Evolutionary conservation across 1,140 invertebrate species (phyloP).

Genomic region (Drosophila ficusphila): DNA sequence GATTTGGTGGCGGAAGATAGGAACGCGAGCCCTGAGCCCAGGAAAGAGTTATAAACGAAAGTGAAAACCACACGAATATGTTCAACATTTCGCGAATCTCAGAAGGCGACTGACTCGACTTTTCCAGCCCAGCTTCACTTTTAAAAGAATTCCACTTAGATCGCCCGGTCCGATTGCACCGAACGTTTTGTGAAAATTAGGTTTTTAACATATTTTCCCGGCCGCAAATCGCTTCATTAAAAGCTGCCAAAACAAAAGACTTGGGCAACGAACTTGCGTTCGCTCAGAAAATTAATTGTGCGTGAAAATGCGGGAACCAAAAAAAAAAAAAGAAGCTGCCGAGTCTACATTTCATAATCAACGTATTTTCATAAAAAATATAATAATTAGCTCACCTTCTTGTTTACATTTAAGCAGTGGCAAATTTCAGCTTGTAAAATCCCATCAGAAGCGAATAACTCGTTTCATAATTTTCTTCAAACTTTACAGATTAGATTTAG

Average conservation of each 20-base stretch:
- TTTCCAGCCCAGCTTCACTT: background rate
- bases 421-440: too few relatives aligned
- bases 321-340: slow-evolving; percentile 11
- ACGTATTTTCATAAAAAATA: background rate
- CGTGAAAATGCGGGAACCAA: slow-evolving; percentile 26
- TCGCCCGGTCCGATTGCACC: background rate
- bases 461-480: background rate
- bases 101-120: slow-evolving; percentile 20
- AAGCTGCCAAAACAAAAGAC: slow-evolving; percentile 65
- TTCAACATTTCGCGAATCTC: slow-evolving; percentile 38
- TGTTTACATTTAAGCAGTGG: too few relatives aligned
- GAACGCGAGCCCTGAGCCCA: slow-evolving; percentile 28
- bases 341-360: background rate
- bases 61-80: background rate
- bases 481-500: background rate
- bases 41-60: background rate
- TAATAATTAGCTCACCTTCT: too few relatives aligned
- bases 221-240: slow-evolving; percentile 31
- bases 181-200: slow-evolving; percentile 24
- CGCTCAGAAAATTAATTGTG: slow-evolving; percentile 52
- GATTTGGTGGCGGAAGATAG: slow-evolving; percentile 57
- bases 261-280: slow-evolving; percentile 63
- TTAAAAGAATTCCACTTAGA: slow-evolving; percentile 15
- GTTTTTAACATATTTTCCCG: background rate
- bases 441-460: background rate